phyloP scores from a whole-genome alignment of 2,888 invertebrate species.

The Orthosia gothica region DNA sequence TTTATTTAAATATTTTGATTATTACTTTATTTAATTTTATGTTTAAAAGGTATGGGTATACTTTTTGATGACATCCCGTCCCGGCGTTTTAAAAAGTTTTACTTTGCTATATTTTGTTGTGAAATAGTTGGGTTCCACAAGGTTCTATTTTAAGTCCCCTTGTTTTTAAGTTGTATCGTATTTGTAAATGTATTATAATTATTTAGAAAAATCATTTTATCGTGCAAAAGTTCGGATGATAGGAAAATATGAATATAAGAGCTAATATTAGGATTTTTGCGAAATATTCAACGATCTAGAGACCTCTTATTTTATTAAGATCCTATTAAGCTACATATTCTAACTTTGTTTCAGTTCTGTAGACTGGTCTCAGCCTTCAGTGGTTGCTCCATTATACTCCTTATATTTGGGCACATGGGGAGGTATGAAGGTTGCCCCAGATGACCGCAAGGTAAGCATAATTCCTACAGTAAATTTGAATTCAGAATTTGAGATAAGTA shows the following conservation, averaged over 20 bases:
- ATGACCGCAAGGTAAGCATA: slow-evolving; percentile 92
- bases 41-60: too few species aligned
- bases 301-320: neutral
- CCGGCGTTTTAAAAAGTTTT: neutral
- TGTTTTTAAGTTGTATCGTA: neutral
- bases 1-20: too few species aligned
- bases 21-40: too few species aligned
- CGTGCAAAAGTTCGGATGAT: too few species aligned
- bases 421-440: slow-evolving; percentile 91
- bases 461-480: neutral
- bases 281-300: too few species aligned
- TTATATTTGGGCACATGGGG: slow-evolving; percentile 95
- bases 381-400: slow-evolving; percentile 95
- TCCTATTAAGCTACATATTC: neutral
- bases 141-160: neutral
- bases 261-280: too few species aligned
- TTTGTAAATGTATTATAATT: too few species aligned
- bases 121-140: neutral
- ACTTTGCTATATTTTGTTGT: neutral
- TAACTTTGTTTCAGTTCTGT: slow-evolving; percentile 91
- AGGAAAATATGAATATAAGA: too few species aligned
- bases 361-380: slow-evolving; percentile 94
- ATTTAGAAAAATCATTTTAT: too few species aligned
- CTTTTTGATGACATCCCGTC: too few species aligned
- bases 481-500: too few species aligned